Conservation (phyloP, 2,888 invertebrate species). For the Maniola hyperantus region DNA sequence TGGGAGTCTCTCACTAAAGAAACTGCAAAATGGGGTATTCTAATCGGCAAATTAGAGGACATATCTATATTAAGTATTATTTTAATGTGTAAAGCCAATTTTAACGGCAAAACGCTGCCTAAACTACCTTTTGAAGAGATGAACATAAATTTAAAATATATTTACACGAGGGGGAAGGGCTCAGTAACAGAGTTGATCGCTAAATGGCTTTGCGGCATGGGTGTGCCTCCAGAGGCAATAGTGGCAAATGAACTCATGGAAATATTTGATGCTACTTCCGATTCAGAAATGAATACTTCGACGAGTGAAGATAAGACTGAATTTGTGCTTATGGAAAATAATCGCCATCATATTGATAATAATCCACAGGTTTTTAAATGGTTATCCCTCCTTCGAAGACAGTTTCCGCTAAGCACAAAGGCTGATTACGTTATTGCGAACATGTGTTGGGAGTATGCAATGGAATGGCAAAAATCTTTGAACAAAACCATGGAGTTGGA, state of each 20-base stretch:
- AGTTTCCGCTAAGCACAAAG: slow-evolving; percentile 94
- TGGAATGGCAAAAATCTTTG: slow-evolving; percentile 92
- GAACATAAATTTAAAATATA: slow-evolving; percentile 85
- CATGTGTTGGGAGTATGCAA: slow-evolving; percentile 95
- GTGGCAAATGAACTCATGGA: slow-evolving; percentile 77
- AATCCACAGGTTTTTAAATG: slow-evolving; percentile 83
- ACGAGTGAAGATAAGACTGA: slow-evolving; percentile 56
- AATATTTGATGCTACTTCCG: slow-evolving; percentile 48
- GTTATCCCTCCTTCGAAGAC: slow-evolving; percentile 85
- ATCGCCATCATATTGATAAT: slow-evolving; percentile 61
- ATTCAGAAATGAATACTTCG: slow-evolving; percentile 42
- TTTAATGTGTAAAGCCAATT: slow-evolving; percentile 76
- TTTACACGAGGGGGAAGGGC: slow-evolving; percentile 87
- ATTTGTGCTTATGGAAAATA: slow-evolving; percentile 63
- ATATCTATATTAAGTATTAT: slow-evolving; percentile 90
- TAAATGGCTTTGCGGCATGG: slow-evolving; percentile 91
- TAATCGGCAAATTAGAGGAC: slow-evolving; percentile 95
- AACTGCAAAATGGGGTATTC: slow-evolving; percentile 92
- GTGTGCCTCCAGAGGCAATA: slow-evolving; percentile 85
- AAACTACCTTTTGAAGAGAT: slow-evolving; percentile 80
- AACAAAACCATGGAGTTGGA: slow-evolving; percentile 85
- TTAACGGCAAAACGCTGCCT: slow-evolving; percentile 70
- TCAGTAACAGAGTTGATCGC: slow-evolving; percentile 95
- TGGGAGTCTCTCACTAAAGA: slow-evolving; percentile 95
- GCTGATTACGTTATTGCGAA: slow-evolving; percentile 91